A percentile compares a stretch with the other conserved stretches of the same genome.
These are phyloP conservation scores for Hypothenemus hampei DNA, from an alignment of 1,140 invertebrate genomes.

Conservation along the genomic window DNA sequence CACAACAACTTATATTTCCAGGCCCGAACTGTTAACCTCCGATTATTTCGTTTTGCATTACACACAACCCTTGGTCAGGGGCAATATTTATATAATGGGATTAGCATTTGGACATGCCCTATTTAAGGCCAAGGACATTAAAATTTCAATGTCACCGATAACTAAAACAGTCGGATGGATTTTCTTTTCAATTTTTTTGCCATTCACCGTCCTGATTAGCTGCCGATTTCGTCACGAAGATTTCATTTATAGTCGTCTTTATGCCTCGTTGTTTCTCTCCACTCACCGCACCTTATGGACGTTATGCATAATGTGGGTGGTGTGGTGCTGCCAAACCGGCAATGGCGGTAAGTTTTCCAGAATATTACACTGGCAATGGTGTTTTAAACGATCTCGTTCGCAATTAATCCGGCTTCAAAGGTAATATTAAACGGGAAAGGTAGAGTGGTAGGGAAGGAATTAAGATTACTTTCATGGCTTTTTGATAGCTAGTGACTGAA, in stretches of 20 bases:
- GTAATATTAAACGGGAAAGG: too few relatives aligned
- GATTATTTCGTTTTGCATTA: conserved; percentile 33
- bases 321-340: conserved; percentile 32
- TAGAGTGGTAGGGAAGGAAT: too few relatives aligned
- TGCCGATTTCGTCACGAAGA: conserved; percentile 31
- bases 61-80: conserved; percentile 27
- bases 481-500: too few relatives aligned
- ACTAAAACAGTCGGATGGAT: conserved; percentile 29
- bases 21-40: background rate
- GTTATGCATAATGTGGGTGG: conserved; percentile 32
- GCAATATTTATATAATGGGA: conserved; percentile 33
- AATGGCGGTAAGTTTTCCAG: conserved; percentile 17
- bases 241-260: conserved; percentile 30
- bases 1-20: too few relatives aligned
- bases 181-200: conserved; percentile 23
- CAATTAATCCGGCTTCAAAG: too few relatives aligned
- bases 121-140: conserved; percentile 29
- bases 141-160: conserved; percentile 20
- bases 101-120: conserved; percentile 30
- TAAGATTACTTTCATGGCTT: too few relatives aligned
- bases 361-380: too few relatives aligned
- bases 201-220: conserved; percentile 18
- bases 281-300: conserved; percentile 30
- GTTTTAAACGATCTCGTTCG: too few relatives aligned
- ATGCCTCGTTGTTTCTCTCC: conserved; percentile 29